A percentile compares a stretch with the other conserved stretches of the same genome.
phyloP scores from a whole-genome alignment of 2,797 vertebrate species.

The Anisognathus igniventris region DNA sequence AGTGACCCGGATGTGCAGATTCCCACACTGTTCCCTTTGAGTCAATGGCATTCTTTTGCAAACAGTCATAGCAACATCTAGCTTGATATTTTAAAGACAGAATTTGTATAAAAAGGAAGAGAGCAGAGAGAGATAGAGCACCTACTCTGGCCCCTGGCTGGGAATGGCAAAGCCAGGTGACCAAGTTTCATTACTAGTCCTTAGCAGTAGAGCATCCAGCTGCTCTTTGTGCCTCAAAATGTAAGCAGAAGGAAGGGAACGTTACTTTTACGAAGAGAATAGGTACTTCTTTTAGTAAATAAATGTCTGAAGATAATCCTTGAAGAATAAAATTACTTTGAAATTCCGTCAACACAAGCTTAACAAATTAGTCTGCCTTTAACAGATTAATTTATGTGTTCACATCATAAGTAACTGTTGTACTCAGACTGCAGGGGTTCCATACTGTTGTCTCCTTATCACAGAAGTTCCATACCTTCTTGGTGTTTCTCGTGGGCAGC shows the following conservation, averaged over 20 bases:
- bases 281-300: neutral
- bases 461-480: too few relatives aligned
- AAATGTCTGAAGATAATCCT: neutral
- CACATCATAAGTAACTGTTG: neutral
- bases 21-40: accelerated
- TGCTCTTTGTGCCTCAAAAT: neutral
- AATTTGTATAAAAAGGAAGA: neutral
- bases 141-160: neutral
- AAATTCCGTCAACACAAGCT: neutral
- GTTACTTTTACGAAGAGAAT: neutral
- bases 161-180: neutral
- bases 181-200: neutral
- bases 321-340: neutral
- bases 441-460: too few relatives aligned
- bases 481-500: too few relatives aligned
- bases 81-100: neutral
- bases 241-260: neutral
- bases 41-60: neutral
- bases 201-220: neutral
- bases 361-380: neutral
- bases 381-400: neutral
- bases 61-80: neutral
- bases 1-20: neutral
- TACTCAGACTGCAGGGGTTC: too few relatives aligned
- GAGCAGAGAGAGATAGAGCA: neutral